Base-by-base conservation (phyloP, 2,113 vertebrate genomes). In the Gallinago media region DNA sequence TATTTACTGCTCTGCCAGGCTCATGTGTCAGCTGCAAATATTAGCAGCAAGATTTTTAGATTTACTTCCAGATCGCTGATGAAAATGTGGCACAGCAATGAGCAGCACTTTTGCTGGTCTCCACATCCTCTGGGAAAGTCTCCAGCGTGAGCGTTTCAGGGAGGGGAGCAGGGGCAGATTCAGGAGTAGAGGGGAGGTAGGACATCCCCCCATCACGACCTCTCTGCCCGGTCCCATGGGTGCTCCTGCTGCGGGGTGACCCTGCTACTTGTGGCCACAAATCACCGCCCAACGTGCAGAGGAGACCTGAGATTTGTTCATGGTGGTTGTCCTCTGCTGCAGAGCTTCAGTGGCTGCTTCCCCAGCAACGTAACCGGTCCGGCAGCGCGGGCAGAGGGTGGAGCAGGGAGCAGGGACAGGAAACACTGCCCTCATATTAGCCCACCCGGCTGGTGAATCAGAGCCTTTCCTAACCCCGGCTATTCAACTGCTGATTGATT, bases 1-100 rank as follows among this genome's bases (percentile, higher is more conserved):
- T 91, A 73, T 95, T 94, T 94, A 83, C 89, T 88, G 95, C 88
- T 81, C 82, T 96, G 94, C 88, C 96, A 88, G 88, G 59, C 88
- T 88, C 42, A 3, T 7, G 90, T 94, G 95, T 72, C 92, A 94
- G 90, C 88, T 54, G 88, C 88, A 50, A 49, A 26, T 52, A 67
- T 76, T 80, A 93, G 88, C 96, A 82, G 88, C 58, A n/a, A 52
- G 58, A 54, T 1, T 14, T 14, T 79, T 8, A 80, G 94, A 88
- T 88, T 93, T 92, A 85, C 78, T 88, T 79, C 62, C 82, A 93
- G 92, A 56, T 31, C 54, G 0, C 17, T 15, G 81, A 34, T 52
- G 78, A 42, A 68, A 82, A 52, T 1, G 67, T 61, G 86, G 62
- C 89, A 16, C 18, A 11, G 63, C 11, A 46, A 20, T 4, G 38